Evolutionary conservation across 2,888 invertebrate genomes (phyloP), one percentile per base, ranked within the genome.

Genomic region (Hylaea fasciaria): DNA sequence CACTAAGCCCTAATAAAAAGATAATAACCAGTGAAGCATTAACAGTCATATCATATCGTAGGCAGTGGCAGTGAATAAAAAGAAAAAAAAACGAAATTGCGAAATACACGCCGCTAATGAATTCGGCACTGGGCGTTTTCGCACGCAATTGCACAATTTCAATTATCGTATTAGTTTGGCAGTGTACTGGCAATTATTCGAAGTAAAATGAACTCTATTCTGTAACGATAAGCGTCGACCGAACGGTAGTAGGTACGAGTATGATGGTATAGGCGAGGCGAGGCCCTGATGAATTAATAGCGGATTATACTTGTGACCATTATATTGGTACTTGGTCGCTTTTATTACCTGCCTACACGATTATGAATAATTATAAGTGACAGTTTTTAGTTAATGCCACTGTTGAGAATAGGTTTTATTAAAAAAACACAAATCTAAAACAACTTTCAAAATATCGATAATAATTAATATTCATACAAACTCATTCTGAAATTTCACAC

Each of bases 101-200:
- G 80, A 85, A 88, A 86, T 86, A 88, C 82, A 82, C 78, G 80
- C 74, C 77, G 74, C 82, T 91, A 91, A 91, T 91, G 91, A 91
- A 90, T 91, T 89, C 85, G 86, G 85, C 72, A 83, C 80, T 80
- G 82, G 77, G 81, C 80, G 85, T 86, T 90, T 70, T 91, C 82
- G 91, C 92, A 93, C 91, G 92, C 91, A 90, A 92, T 92, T 92
- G 91, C 92, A 92, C 91, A 90, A 90, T 92, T 92, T 92, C 92
- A 93, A 93, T 93, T 93, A 93, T 91, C 87, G 82, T 87, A 92
- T 92, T 92, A 92, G 87, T 86, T 83, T 69, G 76, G 76, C 77
- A 0, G 28, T 40, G 2, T 82, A 80, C 77, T 44, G 56, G 17
- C 45, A 48, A 44, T 48, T 32, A 29, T 29, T 17, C 43, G 39